Evolutionary conservation across 2,797 vertebrate species (phyloP).

Genomic region (Lerista edwardsae): DNA sequence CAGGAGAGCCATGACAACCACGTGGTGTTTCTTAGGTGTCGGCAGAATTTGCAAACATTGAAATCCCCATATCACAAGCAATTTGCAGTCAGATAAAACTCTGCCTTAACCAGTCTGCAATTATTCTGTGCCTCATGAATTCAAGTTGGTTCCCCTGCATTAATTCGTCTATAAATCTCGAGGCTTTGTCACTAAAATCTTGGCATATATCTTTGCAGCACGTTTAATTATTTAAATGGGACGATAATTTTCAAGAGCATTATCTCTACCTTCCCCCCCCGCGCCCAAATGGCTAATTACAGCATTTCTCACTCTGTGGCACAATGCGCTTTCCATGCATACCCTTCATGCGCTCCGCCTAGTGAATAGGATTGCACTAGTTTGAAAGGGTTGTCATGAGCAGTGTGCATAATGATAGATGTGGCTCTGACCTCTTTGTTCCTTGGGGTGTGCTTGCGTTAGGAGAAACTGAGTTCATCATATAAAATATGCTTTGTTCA

Average conservation of each 20-base stretch:
- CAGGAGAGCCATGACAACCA: neutral
- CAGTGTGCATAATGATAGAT: neutral
- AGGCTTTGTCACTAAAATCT: slow-evolving; percentile 56
- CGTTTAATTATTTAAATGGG: slow-evolving; percentile 66
- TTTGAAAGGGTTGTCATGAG: neutral
- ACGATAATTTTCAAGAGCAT: slow-evolving; percentile 52
- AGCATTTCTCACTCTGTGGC: slow-evolving; percentile 13
- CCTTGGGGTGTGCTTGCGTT: neutral
- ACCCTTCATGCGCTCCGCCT: neutral
- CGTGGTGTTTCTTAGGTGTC: slow-evolving; percentile 19
- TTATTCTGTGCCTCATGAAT: slow-evolving; percentile 66
- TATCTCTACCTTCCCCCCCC: slow-evolving; percentile 39
- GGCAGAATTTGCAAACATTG: slow-evolving; percentile 47
- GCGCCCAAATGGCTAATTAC: slow-evolving; percentile 29
- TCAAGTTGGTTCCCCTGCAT: slow-evolving; percentile 41
- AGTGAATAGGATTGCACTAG: neutral
- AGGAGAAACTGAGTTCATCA: neutral
- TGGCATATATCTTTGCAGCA: slow-evolving; percentile 54
- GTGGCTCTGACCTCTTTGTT: neutral
- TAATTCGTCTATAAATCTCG: slow-evolving; percentile 65
- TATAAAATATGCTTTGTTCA: neutral
- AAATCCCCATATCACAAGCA: slow-evolving; percentile 41
- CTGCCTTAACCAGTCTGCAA: slow-evolving; percentile 54
- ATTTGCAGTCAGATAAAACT: slow-evolving; percentile 63
- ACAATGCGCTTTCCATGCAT: slow-evolving; percentile 41